Percentiles rank a stretch among this genome's conserved stretches.
Evolutionary conservation across 2,113 vertebrate genomes (phyloP).

Genomic region (Suricata suricatta): DNA sequence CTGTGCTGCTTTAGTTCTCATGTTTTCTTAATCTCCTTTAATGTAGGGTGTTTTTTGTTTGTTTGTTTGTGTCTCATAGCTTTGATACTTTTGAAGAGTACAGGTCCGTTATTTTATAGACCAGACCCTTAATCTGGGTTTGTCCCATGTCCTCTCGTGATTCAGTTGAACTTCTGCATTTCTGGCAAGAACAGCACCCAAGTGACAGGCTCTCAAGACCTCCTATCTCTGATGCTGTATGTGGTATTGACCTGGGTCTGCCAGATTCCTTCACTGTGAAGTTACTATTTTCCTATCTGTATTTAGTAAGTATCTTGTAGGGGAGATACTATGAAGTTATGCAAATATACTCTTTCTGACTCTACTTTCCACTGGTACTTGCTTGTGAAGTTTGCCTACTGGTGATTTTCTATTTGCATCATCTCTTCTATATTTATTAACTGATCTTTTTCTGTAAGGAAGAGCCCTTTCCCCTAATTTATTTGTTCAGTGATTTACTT

Average conservation of each 20-base stretch:
- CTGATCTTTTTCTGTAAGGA: not conserved
- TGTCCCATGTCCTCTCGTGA: not conserved
- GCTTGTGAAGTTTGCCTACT: not conserved
- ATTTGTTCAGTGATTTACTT: conserved; percentile 31
- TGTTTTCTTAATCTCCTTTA: not conserved
- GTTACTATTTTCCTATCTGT: not conserved
- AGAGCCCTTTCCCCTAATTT: not conserved
- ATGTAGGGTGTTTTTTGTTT: not conserved
- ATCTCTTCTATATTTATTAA: not conserved
- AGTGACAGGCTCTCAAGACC: not conserved
- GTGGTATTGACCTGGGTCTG: not conserved
- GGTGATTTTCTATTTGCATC: conserved; percentile 22
- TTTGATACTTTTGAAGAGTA: not conserved
- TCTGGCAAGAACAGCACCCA: not conserved
- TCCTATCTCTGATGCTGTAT: not conserved
- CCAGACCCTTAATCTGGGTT: not conserved
- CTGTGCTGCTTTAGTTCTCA: not conserved
- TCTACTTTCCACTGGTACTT: not conserved
- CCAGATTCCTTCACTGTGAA: not conserved
- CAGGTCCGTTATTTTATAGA: not conserved
- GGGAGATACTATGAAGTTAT: not conserved
- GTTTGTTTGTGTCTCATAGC: not conserved
- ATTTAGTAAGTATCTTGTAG: not conserved
- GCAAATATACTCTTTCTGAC: not conserved
- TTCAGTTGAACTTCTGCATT: not conserved